Evolutionary conservation across 2,113 vertebrate species (phyloP).

Genomic region (Urocitellus parryii): DNA sequence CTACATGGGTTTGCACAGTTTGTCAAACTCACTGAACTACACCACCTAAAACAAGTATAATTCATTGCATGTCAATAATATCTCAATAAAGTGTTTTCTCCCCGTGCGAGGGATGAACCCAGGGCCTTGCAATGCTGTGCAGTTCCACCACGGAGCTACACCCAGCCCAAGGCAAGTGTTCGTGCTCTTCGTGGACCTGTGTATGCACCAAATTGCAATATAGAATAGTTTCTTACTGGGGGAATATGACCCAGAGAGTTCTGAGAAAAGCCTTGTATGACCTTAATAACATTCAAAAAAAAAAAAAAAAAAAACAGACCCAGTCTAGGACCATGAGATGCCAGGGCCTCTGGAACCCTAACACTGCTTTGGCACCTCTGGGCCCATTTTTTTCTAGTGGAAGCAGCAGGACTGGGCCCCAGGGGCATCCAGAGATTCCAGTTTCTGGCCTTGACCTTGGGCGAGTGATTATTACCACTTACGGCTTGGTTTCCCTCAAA

Average conservation of each 20-base stretch:
- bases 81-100: not conserved
- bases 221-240: not conserved
- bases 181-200: not conserved
- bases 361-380: not conserved
- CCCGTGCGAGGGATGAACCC: not conserved
- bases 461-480: slow-evolving; percentile 20
- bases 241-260: not conserved
- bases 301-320: not conserved
- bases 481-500: slow-evolving; percentile 65
- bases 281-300: not conserved
- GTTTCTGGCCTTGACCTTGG: slow-evolving; percentile 78
- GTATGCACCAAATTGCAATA: not conserved
- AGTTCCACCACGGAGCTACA: not conserved
- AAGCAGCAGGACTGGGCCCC: not conserved
- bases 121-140: not conserved
- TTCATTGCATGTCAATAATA: not conserved
- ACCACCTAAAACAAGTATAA: not conserved
- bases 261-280: not conserved
- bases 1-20: not conserved
- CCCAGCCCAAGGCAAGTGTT: not conserved
- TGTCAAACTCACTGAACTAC: not conserved
- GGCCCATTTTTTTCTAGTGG: slow-evolving; percentile 16
- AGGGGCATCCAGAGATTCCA: slow-evolving; percentile 25
- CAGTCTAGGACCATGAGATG: not conserved
- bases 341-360: not conserved